A percentile compares a stretch with the other conserved stretches of the same genome.
These are phyloP conservation scores for Hippoglossus hippoglossus DNA, from an alignment of 2,797 vertebrate species.

Conservation along the genomic window DNA sequence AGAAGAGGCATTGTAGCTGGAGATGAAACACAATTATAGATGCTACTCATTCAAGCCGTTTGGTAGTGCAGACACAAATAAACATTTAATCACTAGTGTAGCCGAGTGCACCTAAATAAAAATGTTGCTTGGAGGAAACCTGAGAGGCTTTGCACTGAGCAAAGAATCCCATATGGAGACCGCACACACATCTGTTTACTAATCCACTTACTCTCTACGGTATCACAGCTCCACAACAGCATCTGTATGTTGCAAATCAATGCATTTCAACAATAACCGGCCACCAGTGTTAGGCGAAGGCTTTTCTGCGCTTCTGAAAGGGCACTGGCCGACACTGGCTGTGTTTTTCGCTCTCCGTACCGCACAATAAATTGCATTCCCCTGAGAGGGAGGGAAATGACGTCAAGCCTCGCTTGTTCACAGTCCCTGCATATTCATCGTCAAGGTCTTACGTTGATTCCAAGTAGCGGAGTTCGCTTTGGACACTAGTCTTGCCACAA, in stretches of 20 bases:
- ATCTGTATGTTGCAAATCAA: slow-evolving; percentile 57
- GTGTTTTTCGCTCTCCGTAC: slow-evolving; percentile 56
- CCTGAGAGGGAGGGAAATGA: slow-evolving; percentile 65
- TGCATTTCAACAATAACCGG: slow-evolving; percentile 46
- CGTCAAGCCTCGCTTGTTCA: slow-evolving; percentile 73
- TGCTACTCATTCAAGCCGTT: neutral
- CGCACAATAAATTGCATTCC: slow-evolving; percentile 70
- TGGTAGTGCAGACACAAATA: neutral
- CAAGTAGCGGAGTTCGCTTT: slow-evolving; percentile 19
- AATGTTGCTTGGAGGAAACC: slow-evolving; percentile 21
- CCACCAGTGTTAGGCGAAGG: slow-evolving; percentile 31
- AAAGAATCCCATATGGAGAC: slow-evolving; percentile 34
- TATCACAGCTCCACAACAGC: slow-evolving; percentile 48
- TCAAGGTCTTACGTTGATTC: slow-evolving; percentile 59
- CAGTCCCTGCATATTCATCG: slow-evolving; percentile 67
- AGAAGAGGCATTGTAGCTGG: neutral
- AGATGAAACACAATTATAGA: neutral
- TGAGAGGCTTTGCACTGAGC: slow-evolving; percentile 29
- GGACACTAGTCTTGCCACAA: slow-evolving; percentile 22
- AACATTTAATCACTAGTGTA: neutral
- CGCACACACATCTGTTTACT: slow-evolving; percentile 38
- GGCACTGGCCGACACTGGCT: slow-evolving; percentile 49
- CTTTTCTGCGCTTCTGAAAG: slow-evolving; percentile 62
- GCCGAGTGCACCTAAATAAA: neutral
- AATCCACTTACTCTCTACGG: slow-evolving; percentile 58